phyloP scores from a whole-genome alignment of 2,113 vertebrate species.

The Pachypanchax playfairii region DNA sequence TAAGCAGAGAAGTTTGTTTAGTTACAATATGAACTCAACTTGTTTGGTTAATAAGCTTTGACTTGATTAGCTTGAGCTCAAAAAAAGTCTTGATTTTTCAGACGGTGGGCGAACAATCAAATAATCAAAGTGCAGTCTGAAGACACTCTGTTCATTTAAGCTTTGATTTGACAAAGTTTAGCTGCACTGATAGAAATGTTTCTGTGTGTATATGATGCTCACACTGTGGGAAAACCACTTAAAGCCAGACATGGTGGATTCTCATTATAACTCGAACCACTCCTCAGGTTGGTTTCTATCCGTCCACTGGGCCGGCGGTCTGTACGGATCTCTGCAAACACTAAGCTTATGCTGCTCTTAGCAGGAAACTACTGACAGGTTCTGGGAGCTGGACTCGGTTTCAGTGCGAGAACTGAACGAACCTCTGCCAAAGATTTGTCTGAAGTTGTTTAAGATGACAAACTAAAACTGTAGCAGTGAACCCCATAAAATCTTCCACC shows the following conservation, averaged over 20 bases:
- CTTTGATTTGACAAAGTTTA: no score
- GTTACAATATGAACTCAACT: background rate
- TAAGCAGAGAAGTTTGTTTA: no score
- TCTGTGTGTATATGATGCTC: no score
- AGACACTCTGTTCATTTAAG: no score
- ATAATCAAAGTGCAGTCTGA: no score
- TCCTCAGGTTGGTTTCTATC: conserved; percentile 17
- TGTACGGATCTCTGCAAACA: conserved; percentile 4
- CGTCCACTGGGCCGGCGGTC: conserved; percentile 3
- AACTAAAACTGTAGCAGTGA: background rate
- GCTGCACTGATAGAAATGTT: no score
- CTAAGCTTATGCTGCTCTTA: no score
- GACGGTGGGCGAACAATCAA: no score
- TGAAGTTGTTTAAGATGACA: conserved; percentile 7
- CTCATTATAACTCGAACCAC: conserved; percentile 21
- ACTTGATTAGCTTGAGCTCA: background rate
- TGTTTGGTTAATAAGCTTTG: background rate
- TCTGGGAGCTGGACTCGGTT: conserved; percentile 26
- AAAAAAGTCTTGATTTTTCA: background rate
- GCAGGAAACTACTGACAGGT: background rate
- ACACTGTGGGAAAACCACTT: no score
- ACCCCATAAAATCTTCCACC: background rate
- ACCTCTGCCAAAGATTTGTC: conserved; percentile 47
- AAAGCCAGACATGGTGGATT: conserved; percentile 31
- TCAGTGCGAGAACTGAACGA: conserved; percentile 14